phyloP scores from a whole-genome alignment of 2,797 vertebrate genomes.

The Falco concolor region DNA sequence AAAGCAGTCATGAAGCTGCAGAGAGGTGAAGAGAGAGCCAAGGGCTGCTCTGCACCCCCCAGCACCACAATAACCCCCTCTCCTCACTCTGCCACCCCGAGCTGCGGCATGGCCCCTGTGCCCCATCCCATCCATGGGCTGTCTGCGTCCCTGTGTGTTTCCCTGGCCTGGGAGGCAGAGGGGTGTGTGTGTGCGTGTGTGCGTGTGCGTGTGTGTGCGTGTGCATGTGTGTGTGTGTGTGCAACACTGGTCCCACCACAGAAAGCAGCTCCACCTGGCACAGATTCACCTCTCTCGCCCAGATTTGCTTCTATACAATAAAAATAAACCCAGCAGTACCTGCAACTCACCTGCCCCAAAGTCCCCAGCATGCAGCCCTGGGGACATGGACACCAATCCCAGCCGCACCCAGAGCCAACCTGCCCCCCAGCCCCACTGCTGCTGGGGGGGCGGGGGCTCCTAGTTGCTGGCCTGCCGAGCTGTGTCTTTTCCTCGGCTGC shows the following conservation, averaged over 20 bases:
- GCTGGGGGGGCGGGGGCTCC: not conserved
- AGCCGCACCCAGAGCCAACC: not conserved
- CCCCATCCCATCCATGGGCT: not conserved
- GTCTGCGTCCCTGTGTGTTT: not conserved
- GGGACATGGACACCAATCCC: not conserved
- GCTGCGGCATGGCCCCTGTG: fast-evolving
- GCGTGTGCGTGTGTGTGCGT: too few species aligned
- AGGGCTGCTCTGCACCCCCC: not conserved
- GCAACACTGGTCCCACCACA: not conserved
- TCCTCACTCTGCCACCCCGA: fast-evolving
- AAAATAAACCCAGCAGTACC: not conserved
- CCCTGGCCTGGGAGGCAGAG: not conserved
- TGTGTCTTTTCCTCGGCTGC: not conserved
- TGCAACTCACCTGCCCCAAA: not conserved
- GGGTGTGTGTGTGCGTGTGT: fast-evolving
- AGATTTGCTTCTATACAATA: not conserved
- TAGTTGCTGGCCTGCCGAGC: not conserved
- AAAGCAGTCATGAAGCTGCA: fast-evolving
- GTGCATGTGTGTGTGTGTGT: too few species aligned
- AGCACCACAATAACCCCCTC: not conserved
- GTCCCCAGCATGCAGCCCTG: fast-evolving
- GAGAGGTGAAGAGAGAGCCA: not conserved
- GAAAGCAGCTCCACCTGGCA: not conserved
- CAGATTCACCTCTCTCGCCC: not conserved
- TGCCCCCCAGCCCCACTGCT: not conserved